A percentile compares a stretch with the other conserved stretches of the same genome.
These are phyloP conservation scores for Pomacea canaliculata DNA, from an alignment of 2,888 invertebrate species.

Conservation along the genomic window DNA sequence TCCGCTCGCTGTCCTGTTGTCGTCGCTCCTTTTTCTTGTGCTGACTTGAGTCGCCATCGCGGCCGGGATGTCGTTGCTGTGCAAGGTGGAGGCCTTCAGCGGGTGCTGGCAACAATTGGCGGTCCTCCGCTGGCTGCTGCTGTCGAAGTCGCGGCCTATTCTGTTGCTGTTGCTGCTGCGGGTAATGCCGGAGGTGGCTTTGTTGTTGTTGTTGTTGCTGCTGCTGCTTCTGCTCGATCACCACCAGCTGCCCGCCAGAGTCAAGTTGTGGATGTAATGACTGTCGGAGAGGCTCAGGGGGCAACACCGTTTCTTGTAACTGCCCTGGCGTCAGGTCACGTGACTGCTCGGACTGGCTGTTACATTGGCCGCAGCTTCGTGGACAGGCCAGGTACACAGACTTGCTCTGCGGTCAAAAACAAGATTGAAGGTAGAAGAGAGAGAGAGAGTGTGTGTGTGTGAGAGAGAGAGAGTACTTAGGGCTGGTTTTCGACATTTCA, in stretches of 20 bases:
- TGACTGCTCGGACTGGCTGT: not conserved
- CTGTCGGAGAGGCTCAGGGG: too few relatives aligned
- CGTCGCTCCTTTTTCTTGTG: too few relatives aligned
- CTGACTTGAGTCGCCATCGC: too few relatives aligned
- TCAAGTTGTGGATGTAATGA: not conserved
- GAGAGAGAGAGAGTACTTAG: too few relatives aligned
- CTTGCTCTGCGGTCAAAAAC: slow-evolving; percentile 18
- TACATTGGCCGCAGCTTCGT: slow-evolving; percentile 20
- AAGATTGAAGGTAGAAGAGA: too few relatives aligned
- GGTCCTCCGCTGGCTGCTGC: not conserved
- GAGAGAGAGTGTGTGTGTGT: too few relatives aligned
- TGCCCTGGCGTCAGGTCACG: too few relatives aligned
- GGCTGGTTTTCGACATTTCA: too few relatives aligned
- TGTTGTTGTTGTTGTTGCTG: not conserved
- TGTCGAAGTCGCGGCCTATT: not conserved
- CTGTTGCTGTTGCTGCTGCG: not conserved
- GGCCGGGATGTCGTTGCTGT: too few relatives aligned
- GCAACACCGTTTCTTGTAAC: too few relatives aligned
- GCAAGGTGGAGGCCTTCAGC: too few relatives aligned
- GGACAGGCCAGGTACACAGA: slow-evolving; percentile 20
- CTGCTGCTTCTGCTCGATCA: not conserved
- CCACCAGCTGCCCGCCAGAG: not conserved
- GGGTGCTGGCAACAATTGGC: too few relatives aligned
- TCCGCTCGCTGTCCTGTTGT: not conserved
- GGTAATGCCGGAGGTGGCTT: not conserved